These are phyloP conservation scores for Aporophyla lueneburgensis DNA, from an alignment of 2,888 invertebrate genomes.

Conservation along the genomic window DNA sequence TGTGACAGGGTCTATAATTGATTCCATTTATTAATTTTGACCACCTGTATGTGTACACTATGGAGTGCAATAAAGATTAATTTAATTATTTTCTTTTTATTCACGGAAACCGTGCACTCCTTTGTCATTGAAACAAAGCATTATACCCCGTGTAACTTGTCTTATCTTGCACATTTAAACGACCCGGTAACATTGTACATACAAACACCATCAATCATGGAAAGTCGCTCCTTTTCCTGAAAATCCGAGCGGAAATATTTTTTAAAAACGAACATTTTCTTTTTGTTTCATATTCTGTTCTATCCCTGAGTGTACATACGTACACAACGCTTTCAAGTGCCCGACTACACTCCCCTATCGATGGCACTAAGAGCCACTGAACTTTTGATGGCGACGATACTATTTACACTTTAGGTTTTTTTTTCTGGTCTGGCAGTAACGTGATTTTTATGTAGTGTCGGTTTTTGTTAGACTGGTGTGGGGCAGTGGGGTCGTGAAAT, in stretches of 20 bases:
- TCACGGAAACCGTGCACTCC: neutral
- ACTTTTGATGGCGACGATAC: slow-evolving; percentile 74
- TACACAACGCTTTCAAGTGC: slow-evolving; percentile 66
- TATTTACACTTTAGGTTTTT: slow-evolving; percentile 73
- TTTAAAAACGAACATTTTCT: neutral
- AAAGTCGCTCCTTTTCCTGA: neutral
- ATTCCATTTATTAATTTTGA: no score
- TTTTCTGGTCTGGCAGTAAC: slow-evolving; percentile 47
- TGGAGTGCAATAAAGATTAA: no score
- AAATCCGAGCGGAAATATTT: neutral
- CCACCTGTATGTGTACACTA: no score
- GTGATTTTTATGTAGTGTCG: slow-evolving; percentile 63
- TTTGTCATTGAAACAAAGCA: neutral
- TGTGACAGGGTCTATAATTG: no score
- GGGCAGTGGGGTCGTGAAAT: slow-evolving; percentile 1
- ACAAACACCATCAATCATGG: neutral
- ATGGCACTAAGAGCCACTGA: slow-evolving; percentile 75
- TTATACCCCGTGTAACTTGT: neutral
- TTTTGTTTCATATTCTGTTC: slow-evolving; percentile 1
- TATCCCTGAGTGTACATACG: slow-evolving; percentile 56
- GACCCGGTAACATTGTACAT: neutral
- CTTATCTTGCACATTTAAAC: neutral
- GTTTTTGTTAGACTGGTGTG: slow-evolving; percentile 35
- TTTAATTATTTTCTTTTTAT: neutral
- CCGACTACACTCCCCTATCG: slow-evolving; percentile 67